Percentiles rank a stretch among this genome's conserved stretches.
phyloP scores from a whole-genome alignment of 1,140 invertebrate species.

The Pachyrhynchus sulphureomaculatus region DNA sequence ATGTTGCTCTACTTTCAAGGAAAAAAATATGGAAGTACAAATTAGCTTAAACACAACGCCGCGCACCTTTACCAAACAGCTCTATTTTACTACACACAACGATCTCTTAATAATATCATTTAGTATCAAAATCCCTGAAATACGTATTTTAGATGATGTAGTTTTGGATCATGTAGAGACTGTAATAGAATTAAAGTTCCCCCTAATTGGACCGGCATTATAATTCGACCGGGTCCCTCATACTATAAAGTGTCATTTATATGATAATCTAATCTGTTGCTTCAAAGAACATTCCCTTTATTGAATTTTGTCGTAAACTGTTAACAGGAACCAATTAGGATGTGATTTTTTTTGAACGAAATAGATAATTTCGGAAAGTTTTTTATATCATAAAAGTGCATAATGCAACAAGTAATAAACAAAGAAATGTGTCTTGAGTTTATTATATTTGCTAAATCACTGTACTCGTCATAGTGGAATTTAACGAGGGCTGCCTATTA shows the following conservation, averaged over 20 bases:
- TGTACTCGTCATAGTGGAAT: too few relatives aligned
- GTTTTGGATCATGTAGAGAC: conserved; percentile 18
- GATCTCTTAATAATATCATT: conserved; percentile 5
- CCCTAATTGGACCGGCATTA: conserved; percentile 22
- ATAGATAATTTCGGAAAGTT: too few relatives aligned
- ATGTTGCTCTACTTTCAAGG: too few relatives aligned
- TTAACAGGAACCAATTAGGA: too few relatives aligned
- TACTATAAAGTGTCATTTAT: conserved; percentile 23
- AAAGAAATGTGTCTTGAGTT: too few relatives aligned
- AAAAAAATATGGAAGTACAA: too few relatives aligned
- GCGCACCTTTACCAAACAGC: neutral
- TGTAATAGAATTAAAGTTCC: conserved; percentile 22
- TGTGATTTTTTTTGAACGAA: too few relatives aligned
- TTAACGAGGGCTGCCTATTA: too few relatives aligned
- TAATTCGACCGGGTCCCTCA: conserved; percentile 1
- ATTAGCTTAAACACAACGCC: too few relatives aligned
- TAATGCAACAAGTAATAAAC: too few relatives aligned
- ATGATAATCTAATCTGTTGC: conserved; percentile 20
- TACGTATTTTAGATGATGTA: conserved; percentile 8
- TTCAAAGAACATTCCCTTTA: neutral
- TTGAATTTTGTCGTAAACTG: neutral
- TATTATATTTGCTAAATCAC: too few relatives aligned
- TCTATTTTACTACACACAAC: neutral
- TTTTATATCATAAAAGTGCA: too few relatives aligned
- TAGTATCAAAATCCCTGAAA: conserved; percentile 1